Evolutionary conservation across 2,113 vertebrate genomes (phyloP).

Genomic region (Pseudois nayaur): DNA sequence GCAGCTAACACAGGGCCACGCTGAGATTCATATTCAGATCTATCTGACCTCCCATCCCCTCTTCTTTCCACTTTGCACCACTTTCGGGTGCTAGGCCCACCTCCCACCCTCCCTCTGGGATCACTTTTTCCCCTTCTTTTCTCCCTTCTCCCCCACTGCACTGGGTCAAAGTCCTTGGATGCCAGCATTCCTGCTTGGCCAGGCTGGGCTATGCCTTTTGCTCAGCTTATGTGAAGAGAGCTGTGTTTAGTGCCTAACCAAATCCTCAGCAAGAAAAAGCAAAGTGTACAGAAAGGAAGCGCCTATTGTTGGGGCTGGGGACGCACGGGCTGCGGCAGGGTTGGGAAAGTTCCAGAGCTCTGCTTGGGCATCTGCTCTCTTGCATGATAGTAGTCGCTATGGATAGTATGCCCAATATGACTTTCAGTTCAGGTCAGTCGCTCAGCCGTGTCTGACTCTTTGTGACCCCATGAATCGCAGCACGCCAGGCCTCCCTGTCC

Average conservation of each 20-base stretch:
- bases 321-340: background rate
- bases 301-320: background rate
- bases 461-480: too few species aligned
- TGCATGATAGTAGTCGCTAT: background rate
- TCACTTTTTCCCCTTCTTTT: background rate
- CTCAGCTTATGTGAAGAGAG: background rate
- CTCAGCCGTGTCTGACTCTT: too few species aligned
- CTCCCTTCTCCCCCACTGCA: background rate
- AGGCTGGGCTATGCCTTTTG: background rate
- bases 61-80: background rate
- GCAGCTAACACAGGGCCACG: background rate
- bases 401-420: background rate
- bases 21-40: background rate
- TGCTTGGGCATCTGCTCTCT: background rate
- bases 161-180: background rate
- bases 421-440: background rate
- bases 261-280: background rate
- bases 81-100: background rate
- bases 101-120: background rate
- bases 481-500: too few species aligned
- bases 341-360: conserved; percentile 15
- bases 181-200: background rate
- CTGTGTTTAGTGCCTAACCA: background rate
- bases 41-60: background rate
- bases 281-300: background rate